Base-by-base conservation (phyloP, 2,888 invertebrate genomes). In the Drosophila paranaensis region DNA sequence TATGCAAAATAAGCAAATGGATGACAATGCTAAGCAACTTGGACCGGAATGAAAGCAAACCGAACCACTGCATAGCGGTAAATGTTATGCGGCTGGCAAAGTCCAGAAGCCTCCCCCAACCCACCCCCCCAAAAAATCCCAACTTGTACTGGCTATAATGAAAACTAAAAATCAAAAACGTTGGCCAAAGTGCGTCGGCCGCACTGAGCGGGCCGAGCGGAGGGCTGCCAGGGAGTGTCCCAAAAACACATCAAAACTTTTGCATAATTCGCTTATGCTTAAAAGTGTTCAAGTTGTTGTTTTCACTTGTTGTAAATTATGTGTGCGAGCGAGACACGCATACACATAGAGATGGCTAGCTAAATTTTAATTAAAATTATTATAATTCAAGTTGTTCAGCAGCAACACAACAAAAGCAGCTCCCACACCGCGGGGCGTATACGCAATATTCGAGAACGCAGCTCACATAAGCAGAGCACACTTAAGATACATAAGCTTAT, bases 1-100 rank as follows among this genome's bases (percentile, higher is more conserved):
- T 89, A 89, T 90, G 89, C 88, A 89, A 90, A 89, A 80, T 89
- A 85, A 88, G 88, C 88, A 88, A 89, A 82, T 87, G 88, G 86
- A 85, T 88, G 90, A 89, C 87, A 87, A 88, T 87, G 87, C 90
- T 85, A 71, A 88, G 90, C 81, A 87, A 82, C 61, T 84, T 80
- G 74, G 74, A 74, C 70, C 43, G 65, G 72, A 73, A 62, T 73
- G 40, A 45, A 64, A 58, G n/a, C 46, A 54, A 75, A 65, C 30
- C 56, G 55, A 65, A 61, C 68, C 79, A 83, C 71, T 79, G 74
- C 75, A 85, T 58, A 71, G 86, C 75, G 80, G 80, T 75, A 74
- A 83, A 83, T 86, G 83, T 71, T 72, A 78, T 88, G 86, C 66
- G 77, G 77, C 79, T 70, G 63, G 58, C 69, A 71, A 33, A 50